A percentile compares a stretch with the other conserved stretches of the same genome.
phyloP scores from a whole-genome alignment of 2,797 vertebrate genomes.

The Danionella dracula region DNA sequence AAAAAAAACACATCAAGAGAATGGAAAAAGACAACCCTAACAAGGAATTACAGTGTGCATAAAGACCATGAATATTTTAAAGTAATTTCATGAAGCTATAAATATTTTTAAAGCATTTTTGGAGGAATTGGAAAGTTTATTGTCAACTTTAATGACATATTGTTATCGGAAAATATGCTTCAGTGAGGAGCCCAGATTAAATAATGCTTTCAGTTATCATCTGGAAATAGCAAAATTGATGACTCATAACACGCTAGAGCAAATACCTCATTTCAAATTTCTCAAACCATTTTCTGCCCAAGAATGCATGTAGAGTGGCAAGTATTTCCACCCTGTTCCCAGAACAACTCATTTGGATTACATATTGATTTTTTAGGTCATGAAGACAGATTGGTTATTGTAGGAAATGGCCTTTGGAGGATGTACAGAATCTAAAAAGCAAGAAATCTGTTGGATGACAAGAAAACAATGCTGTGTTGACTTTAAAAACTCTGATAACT shows the following conservation, averaged over 20 bases:
- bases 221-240: neutral
- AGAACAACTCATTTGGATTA: conserved; percentile 48
- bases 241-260: conserved; percentile 8
- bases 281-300: conserved; percentile 29
- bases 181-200: neutral
- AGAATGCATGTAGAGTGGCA: neutral
- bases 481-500: conserved; percentile 35
- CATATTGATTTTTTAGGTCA: conserved; percentile 48
- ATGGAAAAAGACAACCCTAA: too few relatives aligned
- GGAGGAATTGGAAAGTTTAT: neutral
- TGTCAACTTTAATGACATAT: neutral
- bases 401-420: conserved; percentile 41
- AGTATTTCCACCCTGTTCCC: conserved; percentile 15
- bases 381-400: conserved; percentile 47
- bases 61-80: too few relatives aligned
- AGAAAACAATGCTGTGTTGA: conserved; percentile 40
- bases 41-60: too few relatives aligned
- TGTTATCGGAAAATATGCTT: neutral
- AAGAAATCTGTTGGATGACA: conserved; percentile 29
- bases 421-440: conserved; percentile 35
- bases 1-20: too few relatives aligned
- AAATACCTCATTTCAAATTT: conserved; percentile 22
- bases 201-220: neutral
- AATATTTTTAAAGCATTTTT: neutral
- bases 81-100: too few relatives aligned